phyloP scores from a whole-genome alignment of 2,113 vertebrate species.

The Numenius arquata region DNA sequence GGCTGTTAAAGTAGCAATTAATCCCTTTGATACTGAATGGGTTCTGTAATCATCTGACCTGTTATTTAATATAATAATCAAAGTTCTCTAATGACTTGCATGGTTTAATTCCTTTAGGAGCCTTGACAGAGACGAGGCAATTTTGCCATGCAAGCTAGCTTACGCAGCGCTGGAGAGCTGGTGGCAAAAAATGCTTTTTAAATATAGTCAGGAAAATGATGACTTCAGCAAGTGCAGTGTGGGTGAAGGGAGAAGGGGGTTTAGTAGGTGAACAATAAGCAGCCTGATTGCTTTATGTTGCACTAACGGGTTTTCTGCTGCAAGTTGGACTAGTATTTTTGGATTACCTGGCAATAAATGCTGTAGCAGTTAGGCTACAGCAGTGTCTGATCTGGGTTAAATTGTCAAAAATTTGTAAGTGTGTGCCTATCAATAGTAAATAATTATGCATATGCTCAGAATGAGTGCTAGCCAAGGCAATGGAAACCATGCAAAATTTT shows the following conservation, averaged over 20 bases:
- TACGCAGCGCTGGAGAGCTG: neutral
- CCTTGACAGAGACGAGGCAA: neutral
- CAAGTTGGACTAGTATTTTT: neutral
- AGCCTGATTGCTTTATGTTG: neutral
- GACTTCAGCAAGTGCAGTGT: neutral
- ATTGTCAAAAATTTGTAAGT: neutral
- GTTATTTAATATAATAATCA: constrained; percentile 8
- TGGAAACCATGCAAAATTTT: neutral
- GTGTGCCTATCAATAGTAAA: neutral
- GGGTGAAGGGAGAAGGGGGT: neutral
- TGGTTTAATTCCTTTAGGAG: constrained; percentile 18
- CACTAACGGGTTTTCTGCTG: neutral
- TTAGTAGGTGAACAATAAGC: neutral
- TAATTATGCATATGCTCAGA: neutral
- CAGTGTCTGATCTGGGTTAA: neutral
- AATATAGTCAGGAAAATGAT: neutral
- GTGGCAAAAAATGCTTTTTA: neutral
- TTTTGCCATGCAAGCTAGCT: neutral
- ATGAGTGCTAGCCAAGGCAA: neutral
- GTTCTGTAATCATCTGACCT: constrained; percentile 2
- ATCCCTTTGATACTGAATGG: neutral
- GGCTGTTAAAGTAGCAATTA: neutral
- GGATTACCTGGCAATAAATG: neutral
- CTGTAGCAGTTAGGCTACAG: neutral
- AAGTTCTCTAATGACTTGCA: constrained; percentile 1